Evolutionary conservation across 2,888 invertebrate species (phyloP), one percentile per base, ranked within the genome.

Genomic region (Epirrhoe tristata): DNA sequence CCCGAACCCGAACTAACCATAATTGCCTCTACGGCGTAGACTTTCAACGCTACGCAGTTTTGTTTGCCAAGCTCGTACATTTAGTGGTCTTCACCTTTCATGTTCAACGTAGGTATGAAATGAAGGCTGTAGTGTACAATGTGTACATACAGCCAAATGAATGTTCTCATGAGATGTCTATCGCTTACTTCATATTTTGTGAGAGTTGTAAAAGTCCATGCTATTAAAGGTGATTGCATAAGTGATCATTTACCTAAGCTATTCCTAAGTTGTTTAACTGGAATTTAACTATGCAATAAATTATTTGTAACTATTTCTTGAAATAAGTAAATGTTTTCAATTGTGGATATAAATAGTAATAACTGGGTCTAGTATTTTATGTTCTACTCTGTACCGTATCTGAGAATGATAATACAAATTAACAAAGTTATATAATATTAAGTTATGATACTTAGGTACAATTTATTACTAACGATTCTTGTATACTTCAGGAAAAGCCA

Each of bases 181-280:
- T 31, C 43, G 34, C 43, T 43, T 54, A 60, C 61, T 46, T 46
- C 14, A 46, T 48, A 48, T 54, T 46, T 55, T 36, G 48, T 54
- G 12, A 39, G 36, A 57, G 52, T 53, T 51, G 50, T 56, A 63
- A 63, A 52, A 55, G 31, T 43, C 32, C 17, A 46, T 39, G 34
- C 31, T 57, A 55, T 36, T 58, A 54, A 32, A 52, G 34, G 1
- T 56, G 32, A 50, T 67, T 63, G 55, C 63, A 55, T 51, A 63
- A 66, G 32, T 50, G 6, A 51, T 67, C 7, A 59, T 46, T 67
- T 46, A 56, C 34, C 48, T 56, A 36, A 36, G 43, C 46, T 62
- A 36, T 60, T 67, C 56, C 39, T 57, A 63, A 55, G 48, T 55
- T 55, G 24, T 63, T 51, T 16, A 55, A 56, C 14, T 56, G 16